Percentiles rank a stretch among this genome's conserved stretches.
Conservation (phyloP, 2,113 vertebrate genomes). For the Thinocorus orbignyianus region DNA sequence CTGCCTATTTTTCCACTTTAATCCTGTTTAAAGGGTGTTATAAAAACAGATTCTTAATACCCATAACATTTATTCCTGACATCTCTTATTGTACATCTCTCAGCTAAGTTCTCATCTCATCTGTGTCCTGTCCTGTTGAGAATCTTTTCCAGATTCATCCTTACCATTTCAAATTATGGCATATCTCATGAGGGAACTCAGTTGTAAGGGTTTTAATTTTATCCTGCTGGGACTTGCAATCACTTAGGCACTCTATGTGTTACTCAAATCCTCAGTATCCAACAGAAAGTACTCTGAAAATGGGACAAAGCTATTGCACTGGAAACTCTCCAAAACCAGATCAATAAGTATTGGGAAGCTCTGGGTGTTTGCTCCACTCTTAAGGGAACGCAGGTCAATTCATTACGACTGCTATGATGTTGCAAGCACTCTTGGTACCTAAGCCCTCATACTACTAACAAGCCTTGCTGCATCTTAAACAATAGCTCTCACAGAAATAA, state of each 20-base stretch:
- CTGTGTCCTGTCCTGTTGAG: not conserved
- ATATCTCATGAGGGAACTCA: not conserved
- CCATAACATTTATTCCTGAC: not conserved
- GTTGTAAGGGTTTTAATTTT: not conserved
- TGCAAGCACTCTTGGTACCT: not conserved
- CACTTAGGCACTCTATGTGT: not conserved
- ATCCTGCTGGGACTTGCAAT: not conserved
- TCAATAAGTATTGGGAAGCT: not conserved
- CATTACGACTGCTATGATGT: not conserved
- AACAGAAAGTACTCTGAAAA: slow-evolving; percentile 1
- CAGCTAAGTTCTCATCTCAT: not conserved
- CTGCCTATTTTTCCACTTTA: not conserved
- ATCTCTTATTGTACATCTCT: not conserved
- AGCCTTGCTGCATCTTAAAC: not conserved
- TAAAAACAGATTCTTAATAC: not conserved
- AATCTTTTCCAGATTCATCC: not conserved
- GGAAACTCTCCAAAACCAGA: slow-evolving; percentile 7
- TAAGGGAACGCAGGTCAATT: not conserved
- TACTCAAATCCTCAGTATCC: not conserved
- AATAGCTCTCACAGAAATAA: not conserved
- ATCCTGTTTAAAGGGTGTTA: not conserved
- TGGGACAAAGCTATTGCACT: not conserved
- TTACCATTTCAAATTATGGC: not conserved
- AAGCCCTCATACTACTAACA: not conserved
- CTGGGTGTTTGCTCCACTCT: not conserved